phyloP scores from a whole-genome alignment of 2,113 vertebrate genomes.

The Haplotaxodon microlepis region DNA sequence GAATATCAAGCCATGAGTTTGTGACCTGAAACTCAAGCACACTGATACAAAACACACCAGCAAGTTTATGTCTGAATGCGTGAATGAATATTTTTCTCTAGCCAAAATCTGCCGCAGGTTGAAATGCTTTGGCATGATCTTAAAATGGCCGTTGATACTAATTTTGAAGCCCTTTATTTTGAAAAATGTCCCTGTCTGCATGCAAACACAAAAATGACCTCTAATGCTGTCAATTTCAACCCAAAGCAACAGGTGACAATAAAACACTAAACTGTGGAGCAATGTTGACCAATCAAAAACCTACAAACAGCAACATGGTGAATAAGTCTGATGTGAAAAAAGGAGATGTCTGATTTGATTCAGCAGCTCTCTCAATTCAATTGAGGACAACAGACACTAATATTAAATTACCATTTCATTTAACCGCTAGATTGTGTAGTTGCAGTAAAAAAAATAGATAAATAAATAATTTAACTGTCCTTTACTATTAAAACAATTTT shows the following conservation, averaged over 20 bases:
- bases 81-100: background rate
- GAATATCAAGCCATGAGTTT: background rate
- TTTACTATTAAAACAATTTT: background rate
- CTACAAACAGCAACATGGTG: background rate
- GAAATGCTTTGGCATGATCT: background rate
- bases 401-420: background rate
- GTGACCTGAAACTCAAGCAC: background rate
- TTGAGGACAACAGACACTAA: background rate
- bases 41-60: background rate
- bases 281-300: background rate
- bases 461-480: background rate
- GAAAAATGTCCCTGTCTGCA: background rate
- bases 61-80: background rate
- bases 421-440: background rate
- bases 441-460: background rate
- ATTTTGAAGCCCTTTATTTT: background rate
- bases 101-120: background rate
- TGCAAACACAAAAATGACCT: background rate
- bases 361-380: background rate
- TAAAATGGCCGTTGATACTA: background rate
- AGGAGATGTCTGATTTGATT: background rate
- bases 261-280: background rate
- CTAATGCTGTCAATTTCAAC: background rate
- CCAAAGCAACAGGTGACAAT: background rate
- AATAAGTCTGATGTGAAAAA: background rate